Percentiles rank a stretch among this genome's conserved stretches.
phyloP scores from a whole-genome alignment of 2,113 vertebrate genomes.

The Colistium nudipinnis region DNA sequence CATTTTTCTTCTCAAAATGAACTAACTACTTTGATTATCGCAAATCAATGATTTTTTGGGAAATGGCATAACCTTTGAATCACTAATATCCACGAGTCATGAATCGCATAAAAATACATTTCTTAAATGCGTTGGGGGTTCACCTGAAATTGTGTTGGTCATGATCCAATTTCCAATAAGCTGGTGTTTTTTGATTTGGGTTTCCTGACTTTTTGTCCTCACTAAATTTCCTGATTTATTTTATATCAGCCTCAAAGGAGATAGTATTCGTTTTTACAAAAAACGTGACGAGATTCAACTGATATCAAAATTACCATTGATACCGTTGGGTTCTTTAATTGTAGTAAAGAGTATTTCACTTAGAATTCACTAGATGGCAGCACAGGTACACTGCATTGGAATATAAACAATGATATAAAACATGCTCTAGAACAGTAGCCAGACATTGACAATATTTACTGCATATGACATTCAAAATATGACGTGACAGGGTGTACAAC shows the following conservation, averaged over 20 bases:
- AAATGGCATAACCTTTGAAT: too few species aligned
- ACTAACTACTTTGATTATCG: slow-evolving; percentile 23
- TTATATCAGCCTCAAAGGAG: background rate
- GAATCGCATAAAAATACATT: too few species aligned
- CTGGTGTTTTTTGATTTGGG: background rate
- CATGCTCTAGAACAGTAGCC: background rate
- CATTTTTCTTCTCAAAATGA: slow-evolving; percentile 16
- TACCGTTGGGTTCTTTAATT: background rate
- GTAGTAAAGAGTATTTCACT: background rate
- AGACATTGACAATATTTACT: background rate
- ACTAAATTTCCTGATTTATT: background rate
- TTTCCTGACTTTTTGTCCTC: background rate
- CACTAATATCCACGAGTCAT: too few species aligned
- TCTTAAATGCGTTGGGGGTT: background rate
- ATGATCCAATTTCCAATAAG: background rate
- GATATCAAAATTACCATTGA: too few species aligned
- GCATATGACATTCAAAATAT: background rate
- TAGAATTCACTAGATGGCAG: slow-evolving; percentile 28
- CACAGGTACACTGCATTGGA: background rate
- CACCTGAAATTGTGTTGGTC: background rate
- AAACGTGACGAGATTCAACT: too few species aligned
- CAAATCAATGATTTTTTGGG: too few species aligned
- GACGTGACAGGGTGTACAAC: background rate
- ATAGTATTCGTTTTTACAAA: too few species aligned
- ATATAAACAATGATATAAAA: too few species aligned